Base-by-base conservation (phyloP, 2,113 vertebrate genomes). In the Vanacampus margaritifer region DNA sequence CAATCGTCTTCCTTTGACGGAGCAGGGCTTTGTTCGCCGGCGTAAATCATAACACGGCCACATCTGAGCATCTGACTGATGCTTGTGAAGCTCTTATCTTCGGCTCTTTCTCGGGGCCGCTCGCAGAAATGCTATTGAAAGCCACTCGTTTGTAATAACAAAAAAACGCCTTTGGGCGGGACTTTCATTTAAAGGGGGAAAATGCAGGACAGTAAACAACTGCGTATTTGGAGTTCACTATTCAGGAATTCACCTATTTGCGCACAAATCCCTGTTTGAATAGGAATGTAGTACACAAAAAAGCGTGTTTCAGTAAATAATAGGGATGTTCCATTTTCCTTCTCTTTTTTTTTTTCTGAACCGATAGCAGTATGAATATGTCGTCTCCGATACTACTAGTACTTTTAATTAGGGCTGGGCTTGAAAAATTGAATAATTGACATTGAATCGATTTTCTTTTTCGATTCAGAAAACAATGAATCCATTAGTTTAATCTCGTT, bases 11-110 rank as follows among this genome's bases (percentile, higher is more conserved):
- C 28, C 39, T 64, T 56, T 65, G 69, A 73, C 72, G 80, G 81
- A 57, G 69, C 50, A 73, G 62, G 67, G 56, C 79, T 87, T 85
- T 86, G 75, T 87, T 83, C 71, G 79, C 32, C 45, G 59, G 35
- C 41, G 84, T 84, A 65, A 70, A 85, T 78, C 81, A 79, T 72
- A 84, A 87, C 74, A 62, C 51, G 65, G 79, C 73, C 62, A 75
- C 82, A 43, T 56, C 69, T 69, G 14, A 62, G 14, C n/a, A 17
- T 16, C n/a, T 62, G 21, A 8, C 19, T 60, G 64, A 64, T 70
- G 24, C 72, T 59, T 54, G 63, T 5, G 21, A 23, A 51, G 21
- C 48, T 51, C 48, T 51, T 51, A 23, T 41, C 3, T 66, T 57
- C 21, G 53, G 28, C 53, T 53, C 23, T 14, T 57, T 57, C 26